phyloP scores from a whole-genome alignment of 2,888 invertebrate genomes.

The Hofmannophila pseudospretella region DNA sequence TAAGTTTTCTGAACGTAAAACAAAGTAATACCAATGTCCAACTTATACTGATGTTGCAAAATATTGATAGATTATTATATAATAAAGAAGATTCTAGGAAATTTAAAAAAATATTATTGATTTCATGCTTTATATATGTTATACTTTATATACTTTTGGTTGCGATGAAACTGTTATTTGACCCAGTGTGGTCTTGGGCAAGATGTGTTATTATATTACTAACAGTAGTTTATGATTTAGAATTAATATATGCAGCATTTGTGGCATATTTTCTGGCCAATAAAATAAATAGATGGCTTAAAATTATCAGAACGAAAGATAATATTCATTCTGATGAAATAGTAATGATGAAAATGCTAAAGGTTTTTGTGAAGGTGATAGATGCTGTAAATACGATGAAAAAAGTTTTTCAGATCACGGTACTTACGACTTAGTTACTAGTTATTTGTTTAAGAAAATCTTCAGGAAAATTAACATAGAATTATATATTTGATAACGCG shows the following conservation, averaged over 20 bases:
- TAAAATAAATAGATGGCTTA: constrained; percentile 17
- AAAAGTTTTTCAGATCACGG: neutral
- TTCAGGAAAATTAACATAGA: too few species aligned
- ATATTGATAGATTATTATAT: neutral
- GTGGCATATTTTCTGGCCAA: constrained; percentile 13
- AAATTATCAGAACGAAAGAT: constrained; percentile 5
- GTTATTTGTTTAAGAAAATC: too few species aligned
- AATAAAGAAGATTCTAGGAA: neutral
- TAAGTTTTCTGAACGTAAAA: neutral
- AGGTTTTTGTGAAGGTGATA: neutral
- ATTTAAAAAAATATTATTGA: neutral
- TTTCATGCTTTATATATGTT: neutral
- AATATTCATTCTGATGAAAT: neutral
- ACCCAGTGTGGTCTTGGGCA: neutral
- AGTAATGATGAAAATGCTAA: neutral
- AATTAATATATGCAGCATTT: neutral
- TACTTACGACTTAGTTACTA: neutral
- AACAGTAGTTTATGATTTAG: neutral
- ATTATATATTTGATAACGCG: too few species aligned
- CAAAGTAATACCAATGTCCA: neutral
- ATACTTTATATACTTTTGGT: neutral
- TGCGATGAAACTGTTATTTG: too few species aligned
- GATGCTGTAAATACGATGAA: neutral
- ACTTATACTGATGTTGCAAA: neutral
- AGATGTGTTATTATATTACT: neutral